These are phyloP conservation scores for Elegia similella DNA, from an alignment of 2,888 invertebrate genomes.

Conservation along the genomic window DNA sequence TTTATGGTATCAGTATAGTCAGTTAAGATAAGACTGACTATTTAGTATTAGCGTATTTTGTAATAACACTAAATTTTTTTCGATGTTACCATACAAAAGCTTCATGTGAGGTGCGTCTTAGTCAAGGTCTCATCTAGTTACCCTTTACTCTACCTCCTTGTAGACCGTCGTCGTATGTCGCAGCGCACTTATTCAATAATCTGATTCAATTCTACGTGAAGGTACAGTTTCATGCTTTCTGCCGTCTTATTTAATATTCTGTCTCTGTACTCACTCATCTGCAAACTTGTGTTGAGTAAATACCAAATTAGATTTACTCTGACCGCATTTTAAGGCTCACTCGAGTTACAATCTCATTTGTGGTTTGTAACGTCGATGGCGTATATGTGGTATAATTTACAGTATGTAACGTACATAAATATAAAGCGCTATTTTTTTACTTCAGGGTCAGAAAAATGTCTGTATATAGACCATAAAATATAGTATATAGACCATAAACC, in stretches of 20 bases:
- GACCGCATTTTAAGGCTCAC: conserved; percentile 19
- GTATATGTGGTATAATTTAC: no score
- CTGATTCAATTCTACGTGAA: conserved; percentile 62
- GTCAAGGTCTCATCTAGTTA: conserved; percentile 12
- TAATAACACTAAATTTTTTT: no score
- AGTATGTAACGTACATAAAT: no score
- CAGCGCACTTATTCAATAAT: conserved; percentile 69
- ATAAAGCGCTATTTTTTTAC: no score
- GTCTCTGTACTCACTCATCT: conserved; percentile 45
- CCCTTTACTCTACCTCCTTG: conserved; percentile 26
- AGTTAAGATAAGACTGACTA: no score
- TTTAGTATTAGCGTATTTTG: no score
- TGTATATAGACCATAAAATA: no score
- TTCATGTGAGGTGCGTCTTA: no score
- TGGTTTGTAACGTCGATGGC: background rate
- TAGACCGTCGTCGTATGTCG: conserved; percentile 52
- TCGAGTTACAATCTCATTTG: conserved; percentile 6
- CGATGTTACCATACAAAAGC: no score
- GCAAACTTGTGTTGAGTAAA: conserved; percentile 35
- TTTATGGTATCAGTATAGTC: no score
- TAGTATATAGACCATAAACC: no score
- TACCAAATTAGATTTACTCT: conserved; percentile 35
- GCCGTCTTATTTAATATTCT: conserved; percentile 67
- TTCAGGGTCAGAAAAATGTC: no score
- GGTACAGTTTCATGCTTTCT: conserved; percentile 66